Conservation (phyloP, 2,113 vertebrate genomes). For the Vidua macroura region DNA sequence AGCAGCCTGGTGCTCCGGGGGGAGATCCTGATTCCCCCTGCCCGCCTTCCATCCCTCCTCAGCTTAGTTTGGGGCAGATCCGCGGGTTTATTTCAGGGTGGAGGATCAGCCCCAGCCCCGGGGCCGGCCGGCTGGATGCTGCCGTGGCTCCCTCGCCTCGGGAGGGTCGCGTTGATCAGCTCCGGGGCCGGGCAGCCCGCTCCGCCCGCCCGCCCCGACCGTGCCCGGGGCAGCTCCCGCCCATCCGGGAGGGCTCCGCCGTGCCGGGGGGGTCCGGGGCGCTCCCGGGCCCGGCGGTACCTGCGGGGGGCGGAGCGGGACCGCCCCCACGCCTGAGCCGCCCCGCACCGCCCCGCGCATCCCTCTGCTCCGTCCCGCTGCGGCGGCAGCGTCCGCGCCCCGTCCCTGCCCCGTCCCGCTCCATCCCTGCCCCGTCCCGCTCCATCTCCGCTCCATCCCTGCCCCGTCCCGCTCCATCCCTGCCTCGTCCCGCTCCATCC, state of each 20-base stretch:
- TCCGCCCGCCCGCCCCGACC: too few relatives aligned
- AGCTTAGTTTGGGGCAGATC: neutral
- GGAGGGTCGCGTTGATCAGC: neutral
- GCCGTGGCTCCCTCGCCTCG: neutral
- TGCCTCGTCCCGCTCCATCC: too few relatives aligned
- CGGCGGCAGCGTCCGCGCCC: too few relatives aligned
- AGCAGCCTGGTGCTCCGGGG: neutral
- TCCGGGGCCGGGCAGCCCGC: neutral
- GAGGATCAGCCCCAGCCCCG: neutral
- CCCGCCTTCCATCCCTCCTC: neutral
- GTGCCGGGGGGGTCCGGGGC: neutral
- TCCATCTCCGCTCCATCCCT: too few relatives aligned
- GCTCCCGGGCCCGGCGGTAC: neutral
- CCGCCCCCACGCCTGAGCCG: neutral
- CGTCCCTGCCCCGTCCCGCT: too few relatives aligned
- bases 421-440: too few relatives aligned
- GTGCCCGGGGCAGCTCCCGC: neutral
- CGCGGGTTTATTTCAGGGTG: accelerated
- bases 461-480: neutral
- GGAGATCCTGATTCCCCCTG: neutral
- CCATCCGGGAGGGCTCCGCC: neutral
- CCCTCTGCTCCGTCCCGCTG: neutral
- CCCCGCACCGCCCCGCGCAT: neutral
- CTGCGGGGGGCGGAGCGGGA: neutral
- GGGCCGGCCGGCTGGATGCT: neutral